Evolutionary conservation across 1,140 invertebrate species (phyloP), one percentile per base, ranked within the genome.

Genomic region (Hycleus phaleratus): DNA sequence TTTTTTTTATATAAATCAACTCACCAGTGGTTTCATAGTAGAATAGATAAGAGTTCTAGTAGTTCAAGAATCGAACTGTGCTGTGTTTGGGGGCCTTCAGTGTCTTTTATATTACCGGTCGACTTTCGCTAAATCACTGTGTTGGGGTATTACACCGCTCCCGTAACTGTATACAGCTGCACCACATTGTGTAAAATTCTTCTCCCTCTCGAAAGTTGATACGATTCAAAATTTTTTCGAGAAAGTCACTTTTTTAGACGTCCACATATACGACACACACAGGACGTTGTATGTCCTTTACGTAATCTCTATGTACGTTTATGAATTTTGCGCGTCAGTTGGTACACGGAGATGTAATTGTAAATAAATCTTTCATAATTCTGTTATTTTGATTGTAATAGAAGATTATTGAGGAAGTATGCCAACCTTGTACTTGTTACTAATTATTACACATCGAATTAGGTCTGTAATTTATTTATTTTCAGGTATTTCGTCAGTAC

Each of bases 401-500:
- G 38, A 46, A 54, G 26, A 3, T 10, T 24, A 46, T 45, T 11
- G 52, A 10, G 48, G 49, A 52, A 58, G 49, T 54, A 18, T 42
- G 39, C 38, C 53, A 48, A 47, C 59, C 59, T 60, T 60, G 56
- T 56, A 56, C 53, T 60, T 60, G 59, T 43, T 42, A 42, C 11
- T 5, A 42, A 42, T 42, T 42, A 42, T 42, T 3, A 3, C 9
- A 42, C 40, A 42, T n/a, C 2, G 40, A 10, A 5, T 25, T 46
- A 12, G 9, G 4, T 42, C 4, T 11, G 40, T 10, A 38, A n/a
- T 6, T 9, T 49, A 6, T 55, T 51, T 67, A 60, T 64, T 83
- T 82, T 50, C 83, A 95, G 93, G 74, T 95, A 96, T 74, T 97
- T 96, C 77, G 87, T 96, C 25, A 89, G 90, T 61, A 90, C 86